A percentile compares a stretch with the other conserved stretches of the same genome.
These are phyloP conservation scores for Paralinhomoeus sp. DNA, from an alignment of 2,888 invertebrate genomes.

Conservation along the genomic window DNA sequence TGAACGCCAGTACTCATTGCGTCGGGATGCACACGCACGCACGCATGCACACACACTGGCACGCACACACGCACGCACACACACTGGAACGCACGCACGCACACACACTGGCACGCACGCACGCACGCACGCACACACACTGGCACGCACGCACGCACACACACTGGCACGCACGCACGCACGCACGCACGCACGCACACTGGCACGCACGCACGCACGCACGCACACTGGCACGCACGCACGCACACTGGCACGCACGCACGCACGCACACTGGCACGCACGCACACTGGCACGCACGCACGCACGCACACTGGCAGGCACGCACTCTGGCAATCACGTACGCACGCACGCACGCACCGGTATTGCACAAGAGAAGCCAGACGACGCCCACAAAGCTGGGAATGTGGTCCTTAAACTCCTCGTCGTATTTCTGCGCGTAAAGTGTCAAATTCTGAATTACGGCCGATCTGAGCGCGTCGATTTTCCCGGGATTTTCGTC, in stretches of 20 bases:
- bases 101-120: too few relatives aligned
- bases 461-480: constrained; percentile 12
- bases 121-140: neutral
- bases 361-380: constrained; percentile 57
- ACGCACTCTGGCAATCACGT: too few relatives aligned
- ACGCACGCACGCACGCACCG: constrained; percentile 9
- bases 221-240: neutral
- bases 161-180: neutral
- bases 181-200: too few relatives aligned
- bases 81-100: neutral
- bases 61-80: neutral
- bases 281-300: neutral
- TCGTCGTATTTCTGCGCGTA: constrained; percentile 96
- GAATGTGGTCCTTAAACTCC: constrained; percentile 70
- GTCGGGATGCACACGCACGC: too few relatives aligned
- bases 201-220: too few relatives aligned
- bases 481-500: constrained; percentile 15
- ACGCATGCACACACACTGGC: too few relatives aligned
- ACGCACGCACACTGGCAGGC: too few relatives aligned
- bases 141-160: too few relatives aligned
- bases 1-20: too few relatives aligned
- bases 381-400: constrained; percentile 71
- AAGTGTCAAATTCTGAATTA: neutral
- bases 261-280: too few relatives aligned
- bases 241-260: too few relatives aligned